phyloP scores from a whole-genome alignment of 2,888 invertebrate genomes.

The Hyposoter didymator region DNA sequence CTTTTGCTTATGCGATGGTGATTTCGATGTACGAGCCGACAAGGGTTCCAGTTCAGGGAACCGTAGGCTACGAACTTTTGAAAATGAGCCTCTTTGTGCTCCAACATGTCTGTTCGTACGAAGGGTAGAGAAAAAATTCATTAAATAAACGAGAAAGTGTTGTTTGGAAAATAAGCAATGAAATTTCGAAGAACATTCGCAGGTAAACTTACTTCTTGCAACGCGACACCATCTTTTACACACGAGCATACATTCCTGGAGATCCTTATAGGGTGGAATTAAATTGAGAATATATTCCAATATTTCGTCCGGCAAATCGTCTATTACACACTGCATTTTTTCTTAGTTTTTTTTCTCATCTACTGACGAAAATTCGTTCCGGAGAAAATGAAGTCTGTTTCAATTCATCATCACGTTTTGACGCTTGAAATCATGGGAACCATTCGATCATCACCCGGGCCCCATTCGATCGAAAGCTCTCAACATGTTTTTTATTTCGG shows the following conservation, averaged over 20 bases:
- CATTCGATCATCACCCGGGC: not conserved
- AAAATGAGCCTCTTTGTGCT: slow-evolving; percentile 90
- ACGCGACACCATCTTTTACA: slow-evolving; percentile 94
- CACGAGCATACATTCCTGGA: slow-evolving; percentile 94
- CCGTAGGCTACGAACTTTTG: slow-evolving; percentile 91
- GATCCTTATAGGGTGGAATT: slow-evolving; percentile 95
- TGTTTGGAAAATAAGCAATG: not conserved
- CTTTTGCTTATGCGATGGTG: slow-evolving; percentile 94
- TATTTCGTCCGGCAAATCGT: slow-evolving; percentile 96
- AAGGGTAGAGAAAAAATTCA: slow-evolving; percentile 71
- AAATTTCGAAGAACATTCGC: not conserved
- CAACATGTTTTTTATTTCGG: slow-evolving; percentile 36
- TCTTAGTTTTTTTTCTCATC: not conserved
- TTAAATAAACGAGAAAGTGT: not conserved
- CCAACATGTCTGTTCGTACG: slow-evolving; percentile 89
- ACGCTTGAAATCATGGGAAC: slow-evolving; percentile 11
- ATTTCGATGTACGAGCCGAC: slow-evolving; percentile 86
- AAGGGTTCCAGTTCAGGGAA: slow-evolving; percentile 90
- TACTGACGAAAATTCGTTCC: not conserved
- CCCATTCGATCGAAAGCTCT: slow-evolving; percentile 10
- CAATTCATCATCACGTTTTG: not conserved
- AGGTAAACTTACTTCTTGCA: slow-evolving; percentile 90
- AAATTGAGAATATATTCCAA: slow-evolving; percentile 95
- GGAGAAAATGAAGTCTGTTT: not conserved
- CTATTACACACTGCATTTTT: slow-evolving; percentile 83